Conservation (phyloP, 2,113 vertebrate genomes). For the Seriola quinqueradiata region DNA sequence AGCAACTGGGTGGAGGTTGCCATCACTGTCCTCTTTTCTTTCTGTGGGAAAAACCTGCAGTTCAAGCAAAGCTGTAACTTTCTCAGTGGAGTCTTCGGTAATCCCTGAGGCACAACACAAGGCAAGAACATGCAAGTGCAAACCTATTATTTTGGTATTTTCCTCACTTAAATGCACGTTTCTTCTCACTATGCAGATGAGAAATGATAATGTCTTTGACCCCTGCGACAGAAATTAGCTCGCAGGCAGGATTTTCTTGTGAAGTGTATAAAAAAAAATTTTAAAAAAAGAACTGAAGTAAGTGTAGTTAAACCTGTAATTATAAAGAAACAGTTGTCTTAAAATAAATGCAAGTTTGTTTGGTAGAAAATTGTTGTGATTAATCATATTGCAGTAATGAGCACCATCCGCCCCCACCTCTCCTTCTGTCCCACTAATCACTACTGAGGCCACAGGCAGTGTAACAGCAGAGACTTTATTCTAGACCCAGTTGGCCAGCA, state of each 20-base stretch:
- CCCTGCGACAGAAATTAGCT: conserved; percentile 46
- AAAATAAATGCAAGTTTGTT: conserved; percentile 15
- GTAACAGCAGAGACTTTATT: conserved; percentile 63
- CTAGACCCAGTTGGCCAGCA: conserved; percentile 60
- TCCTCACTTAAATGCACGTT: conserved; percentile 45
- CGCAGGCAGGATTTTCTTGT: conserved; percentile 24
- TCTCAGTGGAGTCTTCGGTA: conserved; percentile 14
- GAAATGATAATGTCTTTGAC: conserved; percentile 60
- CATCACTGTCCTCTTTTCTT: conserved; percentile 12
- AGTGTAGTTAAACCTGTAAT: conserved; percentile 18
- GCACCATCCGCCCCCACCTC: conserved; percentile 45
- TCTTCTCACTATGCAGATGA: conserved; percentile 39
- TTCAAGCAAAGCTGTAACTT: conserved; percentile 13
- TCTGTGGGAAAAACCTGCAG: conserved; percentile 31
- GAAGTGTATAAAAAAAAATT: conserved; percentile 12
- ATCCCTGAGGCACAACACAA: conserved; percentile 52
- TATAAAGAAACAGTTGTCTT: conserved; percentile 1
- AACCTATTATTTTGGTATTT: conserved; percentile 63
- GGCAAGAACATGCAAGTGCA: conserved; percentile 70
- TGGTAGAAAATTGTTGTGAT: conserved; percentile 33
- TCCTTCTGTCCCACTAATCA: conserved; percentile 59
- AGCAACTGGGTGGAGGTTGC: background rate
- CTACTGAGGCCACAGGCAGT: conserved; percentile 55
- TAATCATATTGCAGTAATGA: conserved; percentile 53
- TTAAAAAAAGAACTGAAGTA: background rate